phyloP scores from a whole-genome alignment of 2,797 vertebrate species.

The Oceanodroma leucorhoa region DNA sequence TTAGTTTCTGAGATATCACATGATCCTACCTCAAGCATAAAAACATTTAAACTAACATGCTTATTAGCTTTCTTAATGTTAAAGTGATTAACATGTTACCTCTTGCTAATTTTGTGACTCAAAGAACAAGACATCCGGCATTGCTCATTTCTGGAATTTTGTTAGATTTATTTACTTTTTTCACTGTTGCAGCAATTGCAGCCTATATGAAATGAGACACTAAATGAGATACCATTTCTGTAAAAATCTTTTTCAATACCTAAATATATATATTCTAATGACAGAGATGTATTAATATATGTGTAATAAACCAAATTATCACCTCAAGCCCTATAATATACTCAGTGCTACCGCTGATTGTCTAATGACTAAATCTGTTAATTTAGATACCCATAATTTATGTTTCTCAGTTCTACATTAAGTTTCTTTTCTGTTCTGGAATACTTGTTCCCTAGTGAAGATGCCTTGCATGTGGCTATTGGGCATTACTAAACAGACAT shows the following conservation, averaged over 20 bases:
- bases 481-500: not conserved
- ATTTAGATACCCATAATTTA: not conserved
- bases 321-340: not conserved
- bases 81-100: constrained; percentile 16
- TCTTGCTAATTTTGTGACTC: constrained; percentile 52
- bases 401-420: not conserved
- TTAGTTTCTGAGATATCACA: not conserved
- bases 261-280: not conserved
- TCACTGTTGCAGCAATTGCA: not conserved
- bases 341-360: not conserved
- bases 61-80: not conserved
- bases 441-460: not conserved
- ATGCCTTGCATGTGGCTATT: not conserved
- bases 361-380: not conserved
- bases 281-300: not conserved
- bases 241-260: not conserved
- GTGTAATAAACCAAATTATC: not conserved
- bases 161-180: not conserved
- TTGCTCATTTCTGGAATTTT: not conserved
- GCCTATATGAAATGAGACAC: not conserved
- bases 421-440: not conserved
- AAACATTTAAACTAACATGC: not conserved
- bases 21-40: constrained; percentile 12
- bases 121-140: not conserved
- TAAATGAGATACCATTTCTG: not conserved